Evolutionary conservation across 2,113 vertebrate genomes (phyloP).

Genomic region (Phoxinus phoxinus): DNA sequence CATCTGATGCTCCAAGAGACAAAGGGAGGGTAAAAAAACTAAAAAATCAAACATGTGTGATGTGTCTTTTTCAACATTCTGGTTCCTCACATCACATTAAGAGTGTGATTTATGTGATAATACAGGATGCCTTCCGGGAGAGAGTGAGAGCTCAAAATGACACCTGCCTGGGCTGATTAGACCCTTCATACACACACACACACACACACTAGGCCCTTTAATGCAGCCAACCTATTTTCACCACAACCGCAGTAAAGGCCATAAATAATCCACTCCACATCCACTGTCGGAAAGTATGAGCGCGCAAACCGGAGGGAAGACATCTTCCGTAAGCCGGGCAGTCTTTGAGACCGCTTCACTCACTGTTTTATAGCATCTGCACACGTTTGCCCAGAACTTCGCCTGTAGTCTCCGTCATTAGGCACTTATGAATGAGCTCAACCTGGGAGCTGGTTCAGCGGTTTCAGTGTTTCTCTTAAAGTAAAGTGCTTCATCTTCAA

Average conservation of each 20-base stretch:
- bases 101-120: slow-evolving; percentile 27
- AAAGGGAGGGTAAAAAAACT: not conserved
- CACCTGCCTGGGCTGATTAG: slow-evolving; percentile 1
- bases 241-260: slow-evolving; percentile 5
- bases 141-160: not conserved
- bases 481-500: slow-evolving; percentile 27
- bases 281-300: slow-evolving; percentile 8
- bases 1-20: not conserved
- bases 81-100: slow-evolving; percentile 31
- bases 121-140: not conserved
- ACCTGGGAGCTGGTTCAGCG: slow-evolving; percentile 51
- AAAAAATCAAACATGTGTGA: not conserved
- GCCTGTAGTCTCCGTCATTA: slow-evolving; percentile 39
- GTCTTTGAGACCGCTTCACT: not conserved
- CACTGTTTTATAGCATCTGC: slow-evolving; percentile 46
- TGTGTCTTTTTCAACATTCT: slow-evolving; percentile 20
- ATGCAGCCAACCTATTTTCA: slow-evolving; percentile 1
- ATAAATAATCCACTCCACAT: slow-evolving; percentile 18
- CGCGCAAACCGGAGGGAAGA: not conserved
- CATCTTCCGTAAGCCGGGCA: not conserved
- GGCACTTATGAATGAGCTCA: slow-evolving; percentile 52
- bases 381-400: slow-evolving; percentile 40
- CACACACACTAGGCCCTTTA: not conserved
- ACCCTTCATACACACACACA: slow-evolving; percentile 12
- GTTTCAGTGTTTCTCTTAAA: slow-evolving; percentile 27